These are phyloP conservation scores for Colletes collaris DNA, from an alignment of 2,888 invertebrate genomes.

Conservation along the genomic window DNA sequence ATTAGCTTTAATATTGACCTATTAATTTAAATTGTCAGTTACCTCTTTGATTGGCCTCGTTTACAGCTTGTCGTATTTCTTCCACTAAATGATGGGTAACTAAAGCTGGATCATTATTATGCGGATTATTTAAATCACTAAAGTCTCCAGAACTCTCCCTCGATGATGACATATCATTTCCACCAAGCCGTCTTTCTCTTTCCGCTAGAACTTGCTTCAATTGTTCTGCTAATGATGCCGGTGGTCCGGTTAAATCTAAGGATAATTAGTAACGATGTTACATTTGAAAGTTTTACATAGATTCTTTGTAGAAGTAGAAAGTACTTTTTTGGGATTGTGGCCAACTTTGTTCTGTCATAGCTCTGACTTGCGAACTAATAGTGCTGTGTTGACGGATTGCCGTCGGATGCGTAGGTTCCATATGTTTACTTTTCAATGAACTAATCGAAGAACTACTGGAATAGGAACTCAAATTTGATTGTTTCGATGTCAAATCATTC, in stretches of 20 bases:
- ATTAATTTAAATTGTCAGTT: slow-evolving; percentile 45
- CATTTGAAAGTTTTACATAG: neutral
- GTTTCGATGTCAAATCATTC: slow-evolving; percentile 81
- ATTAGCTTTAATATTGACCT: neutral
- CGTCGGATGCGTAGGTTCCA: slow-evolving; percentile 77
- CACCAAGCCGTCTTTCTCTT: slow-evolving; percentile 89
- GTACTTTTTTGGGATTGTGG: slow-evolving; percentile 79
- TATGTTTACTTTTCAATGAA: slow-evolving; percentile 79
- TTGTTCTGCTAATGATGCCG: slow-evolving; percentile 92
- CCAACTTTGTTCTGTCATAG: slow-evolving; percentile 82
- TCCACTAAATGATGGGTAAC: slow-evolving; percentile 93
- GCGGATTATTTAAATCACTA: slow-evolving; percentile 86
- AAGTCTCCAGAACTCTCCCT: slow-evolving; percentile 87
- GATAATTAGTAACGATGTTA: neutral
- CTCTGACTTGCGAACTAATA: slow-evolving; percentile 81
- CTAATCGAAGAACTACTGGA: slow-evolving; percentile 81
- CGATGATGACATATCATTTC: slow-evolving; percentile 83
- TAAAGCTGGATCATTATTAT: slow-evolving; percentile 87
- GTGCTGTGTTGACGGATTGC: slow-evolving; percentile 80
- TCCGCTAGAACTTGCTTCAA: slow-evolving; percentile 94
- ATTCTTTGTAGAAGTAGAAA: neutral
- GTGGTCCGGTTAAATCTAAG: slow-evolving; percentile 86
- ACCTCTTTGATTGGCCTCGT: slow-evolving; percentile 95
- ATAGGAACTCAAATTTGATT: slow-evolving; percentile 81
- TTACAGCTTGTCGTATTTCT: slow-evolving; percentile 94